phyloP scores from a whole-genome alignment of 2,888 invertebrate genomes.

The Bibio marci region DNA sequence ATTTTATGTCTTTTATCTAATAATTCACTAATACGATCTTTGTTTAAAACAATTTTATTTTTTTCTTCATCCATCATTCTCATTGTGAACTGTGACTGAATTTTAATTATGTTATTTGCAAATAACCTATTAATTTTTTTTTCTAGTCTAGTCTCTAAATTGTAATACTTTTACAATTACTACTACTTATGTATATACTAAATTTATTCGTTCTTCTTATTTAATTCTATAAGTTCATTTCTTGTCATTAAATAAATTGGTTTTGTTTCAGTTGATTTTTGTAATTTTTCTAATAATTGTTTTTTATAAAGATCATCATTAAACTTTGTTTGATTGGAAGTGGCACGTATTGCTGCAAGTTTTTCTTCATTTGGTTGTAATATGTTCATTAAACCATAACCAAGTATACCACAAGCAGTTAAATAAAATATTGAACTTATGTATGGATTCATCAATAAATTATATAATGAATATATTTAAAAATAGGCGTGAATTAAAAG shows the following conservation, averaged over 20 bases:
- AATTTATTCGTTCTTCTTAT: not conserved
- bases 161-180: too few species aligned
- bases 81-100: too few species aligned
- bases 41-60: too few species aligned
- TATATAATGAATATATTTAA: slow-evolving; percentile 19
- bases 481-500: slow-evolving; percentile 33
- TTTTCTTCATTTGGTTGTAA: slow-evolving; percentile 34
- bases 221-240: slow-evolving; percentile 1
- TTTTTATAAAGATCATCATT: not conserved
- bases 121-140: too few species aligned
- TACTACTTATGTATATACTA: too few species aligned
- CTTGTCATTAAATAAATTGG: slow-evolving; percentile 17
- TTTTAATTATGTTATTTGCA: too few species aligned
- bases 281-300: slow-evolving; percentile 16
- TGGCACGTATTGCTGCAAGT: slow-evolving; percentile 18
- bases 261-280: slow-evolving; percentile 15
- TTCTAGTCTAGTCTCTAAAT: too few species aligned
- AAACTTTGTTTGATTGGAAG: slow-evolving; percentile 7
- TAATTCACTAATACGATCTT: slow-evolving; percentile 18
- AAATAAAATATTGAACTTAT: slow-evolving; percentile 38
- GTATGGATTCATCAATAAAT: slow-evolving; percentile 16
- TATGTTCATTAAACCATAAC: slow-evolving; percentile 39
- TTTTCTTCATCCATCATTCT: too few species aligned
- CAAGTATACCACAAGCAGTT: slow-evolving; percentile 38
- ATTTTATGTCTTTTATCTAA: slow-evolving; percentile 27